Evolutionary conservation across 2,113 vertebrate species (phyloP), one percentile per base, ranked within the genome.

Genomic region (Camelus bactrianus): DNA sequence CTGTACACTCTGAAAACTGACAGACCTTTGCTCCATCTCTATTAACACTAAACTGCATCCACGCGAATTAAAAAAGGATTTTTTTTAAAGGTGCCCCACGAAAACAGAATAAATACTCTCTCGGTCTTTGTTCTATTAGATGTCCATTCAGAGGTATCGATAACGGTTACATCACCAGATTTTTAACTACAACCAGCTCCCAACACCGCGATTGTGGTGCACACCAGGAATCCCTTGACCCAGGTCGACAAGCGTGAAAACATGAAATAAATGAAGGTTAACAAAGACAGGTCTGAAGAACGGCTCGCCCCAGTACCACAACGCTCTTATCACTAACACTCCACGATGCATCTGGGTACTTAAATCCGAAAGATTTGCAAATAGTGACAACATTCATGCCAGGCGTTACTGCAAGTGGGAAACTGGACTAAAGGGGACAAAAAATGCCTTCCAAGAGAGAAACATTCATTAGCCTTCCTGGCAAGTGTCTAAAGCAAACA

Each of bases 201-300:
- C 95, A 98, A 98, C 96, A 97, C 32, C 93, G 93, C 95, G 58
- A 84, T 89, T 98, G 96, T 92, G 95, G 94, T 97, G 98, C 98
- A 96, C 96, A 88, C 75, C 62, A 58, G 90, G 89, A 95, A 87
- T 98, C 95, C 97, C 96, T 80, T 97, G 97, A 98, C 98, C 97
- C 97, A 95, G 97, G 97, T 97, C 77, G 94, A 98, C 99, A 98
- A 98, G 97, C 98, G 91, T 98, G 98, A 98, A 98, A 98, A 98
- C 97, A 97, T 77, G 95, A 99, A 99, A 98, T 98, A 98, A 98
- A 99, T 97, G 97, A 98, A 97, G 83, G 89, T 97, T 99, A 99
- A 99, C 99, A 99, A 99, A 99, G 99, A 97, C 98, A 19, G 52
- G 70, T 94, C 86, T 94, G 91, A 89, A 94, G 97, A 94, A 92